Percentiles rank a stretch among this genome's conserved stretches.
Evolutionary conservation across 2,888 invertebrate species (phyloP).

Genomic region (Callosobruchus maculatus): DNA sequence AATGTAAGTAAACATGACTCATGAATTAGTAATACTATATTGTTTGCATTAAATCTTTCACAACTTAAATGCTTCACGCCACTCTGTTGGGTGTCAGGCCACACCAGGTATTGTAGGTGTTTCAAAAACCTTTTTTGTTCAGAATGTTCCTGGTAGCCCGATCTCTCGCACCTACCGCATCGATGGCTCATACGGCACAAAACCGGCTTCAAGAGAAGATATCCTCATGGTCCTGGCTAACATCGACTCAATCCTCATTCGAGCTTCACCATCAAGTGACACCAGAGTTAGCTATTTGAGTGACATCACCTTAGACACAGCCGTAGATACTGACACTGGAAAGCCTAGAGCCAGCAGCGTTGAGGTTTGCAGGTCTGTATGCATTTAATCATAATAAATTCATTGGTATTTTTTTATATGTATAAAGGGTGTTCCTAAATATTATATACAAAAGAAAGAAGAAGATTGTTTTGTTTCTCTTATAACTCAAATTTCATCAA

Average conservation of each 20-base stretch:
- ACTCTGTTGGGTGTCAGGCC: too few species aligned
- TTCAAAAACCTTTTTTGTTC: too few species aligned
- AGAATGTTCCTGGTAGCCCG: slow-evolving; percentile 65
- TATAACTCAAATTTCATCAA: too few species aligned
- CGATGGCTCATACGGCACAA: slow-evolving; percentile 53
- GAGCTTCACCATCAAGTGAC: slow-evolving; percentile 70
- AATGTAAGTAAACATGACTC: background rate
- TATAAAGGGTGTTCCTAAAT: too few species aligned
- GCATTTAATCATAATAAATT: too few species aligned
- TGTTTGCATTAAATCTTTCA: too few species aligned
- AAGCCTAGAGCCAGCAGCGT: slow-evolving; percentile 68
- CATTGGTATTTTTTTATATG: too few species aligned
- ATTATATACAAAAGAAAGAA: too few species aligned
- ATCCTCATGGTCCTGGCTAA: slow-evolving; percentile 82
- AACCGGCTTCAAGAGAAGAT: slow-evolving; percentile 69
- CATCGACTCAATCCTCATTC: slow-evolving; percentile 76
- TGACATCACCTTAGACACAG: slow-evolving; percentile 84
- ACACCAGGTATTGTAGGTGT: too few species aligned
- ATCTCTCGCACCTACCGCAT: slow-evolving; percentile 60
- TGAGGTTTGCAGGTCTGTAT: slow-evolving; percentile 59
- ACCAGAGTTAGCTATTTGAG: slow-evolving; percentile 67
- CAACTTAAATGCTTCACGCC: too few species aligned
- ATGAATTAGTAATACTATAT: too few species aligned
- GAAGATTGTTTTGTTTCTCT: too few species aligned
- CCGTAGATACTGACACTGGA: slow-evolving; percentile 60